Evolutionary conservation across 2,888 invertebrate species (phyloP), one percentile per base, ranked within the genome.

Genomic region (Nezara viridula): DNA sequence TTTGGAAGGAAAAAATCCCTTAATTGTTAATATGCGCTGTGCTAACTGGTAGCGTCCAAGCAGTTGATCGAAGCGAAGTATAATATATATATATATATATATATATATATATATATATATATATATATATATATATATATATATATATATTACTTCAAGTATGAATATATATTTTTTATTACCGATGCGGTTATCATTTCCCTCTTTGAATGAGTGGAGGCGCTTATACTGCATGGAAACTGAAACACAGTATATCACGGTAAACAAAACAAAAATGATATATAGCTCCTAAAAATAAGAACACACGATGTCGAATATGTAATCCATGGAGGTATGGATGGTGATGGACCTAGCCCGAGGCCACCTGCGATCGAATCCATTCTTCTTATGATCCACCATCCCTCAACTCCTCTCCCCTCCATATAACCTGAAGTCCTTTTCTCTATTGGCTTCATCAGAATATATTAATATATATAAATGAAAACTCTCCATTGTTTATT

Each of bases 281-380:
- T 32, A 60, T 60, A 32, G 60, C 32, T 16, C 60, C 27, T 27
- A n/a, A 60, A 60, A 60, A 60, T 27, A 60, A 60, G 60, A 60
- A 32, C 60, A 32, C 60, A 60, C 12, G 27, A 60, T 27, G 60
- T 60, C 2, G 60, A 60, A 27, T 12, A 27, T 60, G 27, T 32
- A 60, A 60, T 60, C 55, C 55, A 60, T 60, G 55, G 60, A 27
- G 32, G 27, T 60, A 60, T 60, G 32, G 60, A 60, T 60, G 60
- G 27, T 60, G 60, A 60, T 60, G 60, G 60, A 16, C 27, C 60
- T 60, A 27, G 60, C 60, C 60, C 60, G 60, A 6, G 60, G 60
- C 60, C 27, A 60, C 60, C 60, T 60, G 27, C 27, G 60, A 60
- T 60, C 60, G 60, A 32, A 12, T 32, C 60, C 60, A 60, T 60